Evolutionary conservation across 1,140 invertebrate genomes (phyloP).

Genomic region (Acromyrmex heyeri): DNA sequence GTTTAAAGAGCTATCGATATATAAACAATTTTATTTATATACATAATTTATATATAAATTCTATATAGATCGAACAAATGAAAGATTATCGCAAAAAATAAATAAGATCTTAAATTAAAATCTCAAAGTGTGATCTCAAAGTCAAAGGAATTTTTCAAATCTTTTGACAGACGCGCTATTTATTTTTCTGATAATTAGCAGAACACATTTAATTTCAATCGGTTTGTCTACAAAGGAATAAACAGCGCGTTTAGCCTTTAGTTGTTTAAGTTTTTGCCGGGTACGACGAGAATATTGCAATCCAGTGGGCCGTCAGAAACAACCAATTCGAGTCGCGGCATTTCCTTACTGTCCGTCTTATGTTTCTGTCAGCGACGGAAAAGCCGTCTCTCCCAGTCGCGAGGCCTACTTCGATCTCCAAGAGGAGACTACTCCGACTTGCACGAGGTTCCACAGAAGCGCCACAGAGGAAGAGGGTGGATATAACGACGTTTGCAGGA

Average conservation of each 20-base stretch:
- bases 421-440: constrained; percentile 61
- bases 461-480: constrained; percentile 27
- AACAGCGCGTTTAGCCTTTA: not conserved
- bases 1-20: not conserved
- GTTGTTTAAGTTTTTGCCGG: constrained; percentile 29
- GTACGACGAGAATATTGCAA: constrained; percentile 8
- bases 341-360: constrained; percentile 74
- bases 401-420: constrained; percentile 75
- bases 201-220: not conserved
- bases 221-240: not conserved
- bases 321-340: constrained; percentile 52
- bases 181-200: not conserved
- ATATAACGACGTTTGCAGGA: constrained; percentile 74
- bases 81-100: not conserved
- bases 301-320: constrained; percentile 43
- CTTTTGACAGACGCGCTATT: not conserved
- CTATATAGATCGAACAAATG: not conserved
- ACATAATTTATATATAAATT: not conserved
- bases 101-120: not conserved
- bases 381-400: constrained; percentile 78
- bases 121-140: not conserved
- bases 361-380: constrained; percentile 78
- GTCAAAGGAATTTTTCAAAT: not conserved
- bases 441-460: constrained; percentile 43
- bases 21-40: not conserved